Conservation (phyloP, 2,113 vertebrate species). For the Platichthys stellatus region DNA sequence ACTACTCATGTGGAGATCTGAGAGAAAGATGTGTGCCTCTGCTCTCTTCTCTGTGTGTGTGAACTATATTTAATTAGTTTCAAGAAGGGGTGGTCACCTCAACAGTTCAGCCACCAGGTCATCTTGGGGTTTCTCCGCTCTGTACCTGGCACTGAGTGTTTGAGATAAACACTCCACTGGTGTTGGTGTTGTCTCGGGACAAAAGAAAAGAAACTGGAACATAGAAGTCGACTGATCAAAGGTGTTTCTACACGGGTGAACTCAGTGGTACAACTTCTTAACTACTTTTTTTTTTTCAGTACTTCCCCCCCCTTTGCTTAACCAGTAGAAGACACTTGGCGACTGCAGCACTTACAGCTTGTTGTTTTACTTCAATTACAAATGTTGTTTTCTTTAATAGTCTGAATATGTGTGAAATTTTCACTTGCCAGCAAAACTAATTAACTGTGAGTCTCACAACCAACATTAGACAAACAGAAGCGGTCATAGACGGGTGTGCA, state of each 20-base stretch:
- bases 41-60: neutral
- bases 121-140: conserved; percentile 24
- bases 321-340: neutral
- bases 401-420: neutral
- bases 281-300: too few relatives aligned
- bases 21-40: conserved; percentile 5
- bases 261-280: neutral
- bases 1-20: conserved; percentile 23
- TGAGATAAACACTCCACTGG: conserved; percentile 27
- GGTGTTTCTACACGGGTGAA: neutral
- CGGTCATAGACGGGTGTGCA: neutral
- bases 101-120: conserved; percentile 23
- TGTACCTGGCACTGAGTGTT: conserved; percentile 35
- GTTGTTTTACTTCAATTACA: neutral
- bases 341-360: neutral
- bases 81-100: conserved; percentile 5
- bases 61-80: neutral
- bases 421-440: conserved; percentile 1
- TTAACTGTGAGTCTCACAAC: neutral
- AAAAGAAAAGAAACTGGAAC: neutral
- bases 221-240: neutral
- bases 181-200: conserved; percentile 13
- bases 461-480: neutral
- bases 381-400: neutral
- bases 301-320: neutral